Evolutionary conservation across 2,113 vertebrate genomes (phyloP), one percentile per base, ranked within the genome.

Genomic region (Merops nubicus): DNA sequence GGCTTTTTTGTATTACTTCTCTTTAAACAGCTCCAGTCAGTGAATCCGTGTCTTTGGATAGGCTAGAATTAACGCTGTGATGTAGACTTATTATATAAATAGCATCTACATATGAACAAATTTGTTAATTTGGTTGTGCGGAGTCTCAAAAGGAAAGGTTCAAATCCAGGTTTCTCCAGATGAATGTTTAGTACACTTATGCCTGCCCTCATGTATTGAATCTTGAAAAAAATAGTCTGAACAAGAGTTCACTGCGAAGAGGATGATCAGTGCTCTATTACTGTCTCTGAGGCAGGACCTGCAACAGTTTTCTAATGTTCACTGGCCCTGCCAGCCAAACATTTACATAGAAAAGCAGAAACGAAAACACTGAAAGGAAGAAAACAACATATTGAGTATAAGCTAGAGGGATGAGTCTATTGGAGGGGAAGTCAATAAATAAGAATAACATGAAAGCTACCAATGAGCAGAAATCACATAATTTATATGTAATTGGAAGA

Each of bases 221-320:
- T 47, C 18, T 60, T 51, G 19, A 34, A 54, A 80, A 70, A 64
- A 65, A 31, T 11, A 77, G 6, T 69, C 28, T 81, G n/a, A 69
- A 65, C 1, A 15, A 34, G 38, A 40, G 6, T 56, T 93, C 25
- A 26, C 1, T 0, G 9, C 17, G 38, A 36, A 74, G 20, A 74
- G 4, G 4, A 65, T 21, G 3, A 4, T 48, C 18, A 56, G 6
- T 36, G 28, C 3, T 48, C 2, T 9, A 48, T 18, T 4, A 45
- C 5, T 3, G 0, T 16, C 3, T 33, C 28, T 63, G 28, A 65
- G 4, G 12, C 11, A 62, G 42, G 11, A 31, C 13, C 9, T 57
- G 26, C 7, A 68, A 62, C 3, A 5, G 7, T 53, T 63, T 75
- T 65, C 22, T 79, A 43, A n/a, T 34, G 70, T n/a, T 63, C 38